Evolutionary conservation across 2,888 invertebrate genomes (phyloP), one percentile per base, ranked within the genome.

Genomic region (Athalia circularis): DNA sequence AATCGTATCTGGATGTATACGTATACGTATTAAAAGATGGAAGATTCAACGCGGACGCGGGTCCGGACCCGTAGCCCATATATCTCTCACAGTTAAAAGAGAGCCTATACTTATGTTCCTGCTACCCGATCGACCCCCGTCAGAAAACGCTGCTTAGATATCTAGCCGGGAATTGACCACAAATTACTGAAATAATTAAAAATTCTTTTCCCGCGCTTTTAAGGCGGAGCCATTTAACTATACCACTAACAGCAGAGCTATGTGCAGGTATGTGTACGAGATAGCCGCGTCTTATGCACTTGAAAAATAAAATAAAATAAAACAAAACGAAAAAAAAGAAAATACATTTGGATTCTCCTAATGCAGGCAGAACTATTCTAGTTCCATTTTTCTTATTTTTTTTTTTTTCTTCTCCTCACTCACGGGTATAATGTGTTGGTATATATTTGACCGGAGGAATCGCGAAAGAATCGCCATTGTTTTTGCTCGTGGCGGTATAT

Each of bases 101-200:
- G 87, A 87, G 84, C 88, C 90, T 90, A 90, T 90, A 90, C 89
- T 90, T 90, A 90, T 89, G 89, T 90, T 90, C 89, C 88, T 89
- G 75, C 88, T 88, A 88, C 88, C 86, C 88, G 81, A 83, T 86
- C 85, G 84, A 84, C 80, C 80, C 80, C 82, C 80, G 76, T 81
- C 82, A 80, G 81, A 67, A 79, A 80, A 62, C 79, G 78, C 80
- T 80, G 74, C 13, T 29, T 80, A 77, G 80, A 80, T 79, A 76
- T 80, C 77, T 80, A 76, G 70, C 84, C 81, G 79, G 15, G 84
- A 83, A 86, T 87, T 85, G 84, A 79, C 85, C 85, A 86, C 88
- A 88, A 88, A 88, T 88, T 88, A 89, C 86, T 82, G 82, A 87
- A 88, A 88, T 88, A 89, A 88, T 88, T 88, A 88, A 88, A 87